Conservation (phyloP, 2,888 invertebrate species). For the Drosophila eohydei region DNA sequence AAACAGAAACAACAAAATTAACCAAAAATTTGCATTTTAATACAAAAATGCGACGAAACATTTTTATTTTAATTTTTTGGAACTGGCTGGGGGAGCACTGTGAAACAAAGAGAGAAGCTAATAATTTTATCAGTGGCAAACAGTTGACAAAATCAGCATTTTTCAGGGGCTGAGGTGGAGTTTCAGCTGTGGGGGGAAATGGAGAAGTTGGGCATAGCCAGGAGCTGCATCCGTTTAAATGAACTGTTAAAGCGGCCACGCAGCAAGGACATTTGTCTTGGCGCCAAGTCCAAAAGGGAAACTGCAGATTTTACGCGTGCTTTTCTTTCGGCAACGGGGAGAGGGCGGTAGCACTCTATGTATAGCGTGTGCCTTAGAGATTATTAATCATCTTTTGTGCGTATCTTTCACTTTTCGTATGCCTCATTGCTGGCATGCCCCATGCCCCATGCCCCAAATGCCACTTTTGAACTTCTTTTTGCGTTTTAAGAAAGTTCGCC, state of each 20-base stretch:
- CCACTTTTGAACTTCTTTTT: conserved; percentile 60
- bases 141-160: conserved; percentile 84
- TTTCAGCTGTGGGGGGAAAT: neutral
- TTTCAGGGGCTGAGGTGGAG: conserved; percentile 33
- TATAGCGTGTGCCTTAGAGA: conserved; percentile 52
- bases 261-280: conserved; percentile 82
- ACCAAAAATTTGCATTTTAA: conserved; percentile 83
- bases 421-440: conserved; percentile 60
- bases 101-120: conserved; percentile 70
- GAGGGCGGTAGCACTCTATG: conserved; percentile 5
- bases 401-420: conserved; percentile 75
- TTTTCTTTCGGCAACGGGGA: conserved; percentile 19
- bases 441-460: conserved; percentile 16
- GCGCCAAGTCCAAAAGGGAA: conserved; percentile 39
- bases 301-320: conserved; percentile 50
- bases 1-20: conserved; percentile 83
- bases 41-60: conserved; percentile 65
- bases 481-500: conserved; percentile 19
- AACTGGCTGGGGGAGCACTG: neutral
- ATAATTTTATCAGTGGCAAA: conserved; percentile 83
- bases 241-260: conserved; percentile 83
- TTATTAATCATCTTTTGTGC: conserved; percentile 83
- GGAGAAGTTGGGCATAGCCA: conserved; percentile 17
- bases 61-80: neutral
- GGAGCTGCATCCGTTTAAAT: conserved; percentile 78